phyloP scores from a whole-genome alignment of 2,797 vertebrate species.

The Peromyscus nudipes region DNA sequence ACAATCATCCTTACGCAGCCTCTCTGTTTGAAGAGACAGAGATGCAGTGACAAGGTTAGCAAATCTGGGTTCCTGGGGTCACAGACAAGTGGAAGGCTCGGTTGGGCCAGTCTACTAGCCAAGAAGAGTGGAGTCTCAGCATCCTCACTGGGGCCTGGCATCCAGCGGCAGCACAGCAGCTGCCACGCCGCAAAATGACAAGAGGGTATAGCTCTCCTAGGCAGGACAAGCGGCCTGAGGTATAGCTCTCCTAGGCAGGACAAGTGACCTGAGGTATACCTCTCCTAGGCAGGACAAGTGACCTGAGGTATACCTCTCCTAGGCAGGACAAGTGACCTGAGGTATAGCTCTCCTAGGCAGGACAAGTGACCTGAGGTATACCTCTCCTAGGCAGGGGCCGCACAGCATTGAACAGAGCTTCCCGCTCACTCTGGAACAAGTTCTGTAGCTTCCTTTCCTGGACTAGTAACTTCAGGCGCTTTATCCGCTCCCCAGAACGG shows the following conservation, averaged over 20 bases:
- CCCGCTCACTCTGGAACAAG: conserved; percentile 87
- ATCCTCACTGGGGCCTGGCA: neutral
- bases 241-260: conserved; percentile 78
- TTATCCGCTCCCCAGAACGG: conserved; percentile 91
- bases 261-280: neutral
- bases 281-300: too few relatives aligned
- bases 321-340: neutral
- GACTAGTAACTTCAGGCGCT: conserved; percentile 89
- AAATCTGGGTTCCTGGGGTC: neutral
- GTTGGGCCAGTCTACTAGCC: neutral
- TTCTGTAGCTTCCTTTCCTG: conserved; percentile 93
- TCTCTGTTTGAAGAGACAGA: neutral
- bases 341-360: conserved; percentile 78
- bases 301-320: conserved; percentile 77
- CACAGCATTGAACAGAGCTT: conserved; percentile 84
- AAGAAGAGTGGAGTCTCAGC: neutral
- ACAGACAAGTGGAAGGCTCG: neutral
- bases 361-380: conserved; percentile 23
- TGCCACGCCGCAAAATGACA: neutral
- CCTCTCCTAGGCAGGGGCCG: conserved; percentile 74
- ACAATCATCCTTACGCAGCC: neutral
- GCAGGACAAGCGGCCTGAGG: neutral
- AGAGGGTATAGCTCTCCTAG: conserved; percentile 77
- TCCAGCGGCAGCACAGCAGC: neutral
- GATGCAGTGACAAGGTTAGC: neutral